These are phyloP conservation scores for Isaurus tuberculatus DNA, from an alignment of 92 coral and sea anemone genomes.

Conservation along the genomic window DNA sequence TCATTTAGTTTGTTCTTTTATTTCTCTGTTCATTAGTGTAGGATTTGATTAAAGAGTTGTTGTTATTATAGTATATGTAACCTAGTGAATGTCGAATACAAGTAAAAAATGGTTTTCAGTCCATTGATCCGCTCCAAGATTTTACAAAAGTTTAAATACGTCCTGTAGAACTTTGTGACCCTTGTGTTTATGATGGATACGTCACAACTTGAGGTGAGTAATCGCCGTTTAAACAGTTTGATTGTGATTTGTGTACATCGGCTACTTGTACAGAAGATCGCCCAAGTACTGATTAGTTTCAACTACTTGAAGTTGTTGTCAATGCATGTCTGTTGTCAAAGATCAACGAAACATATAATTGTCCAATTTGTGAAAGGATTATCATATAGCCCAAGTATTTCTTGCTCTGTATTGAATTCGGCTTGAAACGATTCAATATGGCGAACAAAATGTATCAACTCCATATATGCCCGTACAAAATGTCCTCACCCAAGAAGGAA, in stretches of 20 bases:
- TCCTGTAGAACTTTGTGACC: slow-evolving; percentile 12
- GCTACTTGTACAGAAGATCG: not conserved
- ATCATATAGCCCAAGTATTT: not conserved
- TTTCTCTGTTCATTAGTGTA: too few species aligned
- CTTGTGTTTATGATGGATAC: not conserved
- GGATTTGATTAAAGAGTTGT: too few species aligned
- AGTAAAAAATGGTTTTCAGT: not conserved
- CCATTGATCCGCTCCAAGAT: not conserved
- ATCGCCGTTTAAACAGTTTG: slow-evolving; percentile 4
- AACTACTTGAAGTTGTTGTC: slow-evolving; percentile 2
- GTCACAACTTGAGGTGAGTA: slow-evolving; percentile 2
- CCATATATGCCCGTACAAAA: slow-evolving; percentile 19
- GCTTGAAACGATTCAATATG: not conserved
- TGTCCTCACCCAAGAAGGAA: slow-evolving; percentile 13
- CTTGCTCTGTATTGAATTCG: not conserved
- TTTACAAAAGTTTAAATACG: not conserved
- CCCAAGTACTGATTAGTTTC: not conserved
- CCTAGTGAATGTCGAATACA: too few species aligned
- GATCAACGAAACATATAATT: not conserved
- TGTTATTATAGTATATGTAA: not conserved
- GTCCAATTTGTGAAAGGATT: not conserved
- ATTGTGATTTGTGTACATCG: not conserved
- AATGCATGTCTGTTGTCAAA: not conserved
- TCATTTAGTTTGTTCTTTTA: not conserved
- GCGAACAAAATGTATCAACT: slow-evolving; percentile 13